Conservation (phyloP, 2,888 invertebrate species). For the Limnephilus auricula region DNA sequence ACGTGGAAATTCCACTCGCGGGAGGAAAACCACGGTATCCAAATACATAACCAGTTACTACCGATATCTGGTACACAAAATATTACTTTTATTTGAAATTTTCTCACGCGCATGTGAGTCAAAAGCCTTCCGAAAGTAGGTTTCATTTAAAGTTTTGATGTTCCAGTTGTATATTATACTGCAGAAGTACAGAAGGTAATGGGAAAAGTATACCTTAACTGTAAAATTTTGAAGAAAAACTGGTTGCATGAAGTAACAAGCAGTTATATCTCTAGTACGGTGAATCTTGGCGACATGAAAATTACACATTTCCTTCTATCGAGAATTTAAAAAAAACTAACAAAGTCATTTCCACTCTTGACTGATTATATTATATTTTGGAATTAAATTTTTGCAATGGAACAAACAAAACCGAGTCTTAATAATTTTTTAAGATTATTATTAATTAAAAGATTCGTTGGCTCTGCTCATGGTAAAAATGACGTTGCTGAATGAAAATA, state of each 20-base stretch:
- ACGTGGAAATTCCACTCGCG: neutral
- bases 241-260: neutral
- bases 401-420: too few relatives aligned
- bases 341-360: too few relatives aligned
- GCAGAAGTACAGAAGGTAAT: neutral
- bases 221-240: neutral
- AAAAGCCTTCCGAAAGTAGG: neutral
- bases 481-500: too few relatives aligned
- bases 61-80: neutral
- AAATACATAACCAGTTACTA: neutral
- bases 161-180: neutral
- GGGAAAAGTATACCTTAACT: neutral
- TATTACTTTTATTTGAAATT: neutral
- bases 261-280: too few relatives aligned
- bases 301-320: neutral
- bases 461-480: too few relatives aligned
- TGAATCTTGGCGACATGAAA: neutral
- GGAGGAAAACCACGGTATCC: neutral
- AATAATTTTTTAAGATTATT: too few relatives aligned
- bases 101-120: neutral
- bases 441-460: too few relatives aligned
- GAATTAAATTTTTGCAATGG: too few relatives aligned
- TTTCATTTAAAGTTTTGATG: neutral
- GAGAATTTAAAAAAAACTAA: too few relatives aligned
- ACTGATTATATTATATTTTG: too few relatives aligned